Evolutionary conservation across 2,113 vertebrate genomes (phyloP).

Genomic region (Thryonomys swinderianus): DNA sequence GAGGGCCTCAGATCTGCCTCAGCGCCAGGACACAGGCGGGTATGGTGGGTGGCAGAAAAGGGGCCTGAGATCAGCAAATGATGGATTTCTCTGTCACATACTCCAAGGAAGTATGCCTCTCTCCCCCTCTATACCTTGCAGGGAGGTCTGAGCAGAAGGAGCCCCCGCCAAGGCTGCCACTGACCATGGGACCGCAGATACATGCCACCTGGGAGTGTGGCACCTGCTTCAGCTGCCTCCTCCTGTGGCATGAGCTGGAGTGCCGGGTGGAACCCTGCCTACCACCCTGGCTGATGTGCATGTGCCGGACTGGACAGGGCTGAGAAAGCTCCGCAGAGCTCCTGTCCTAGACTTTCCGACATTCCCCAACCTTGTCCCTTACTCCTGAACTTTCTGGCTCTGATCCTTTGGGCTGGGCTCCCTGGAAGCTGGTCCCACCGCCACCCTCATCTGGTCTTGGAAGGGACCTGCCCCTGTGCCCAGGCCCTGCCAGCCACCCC

Average conservation of each 20-base stretch:
- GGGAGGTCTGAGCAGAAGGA: conserved; percentile 77
- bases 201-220: background rate
- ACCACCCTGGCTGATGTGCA: background rate
- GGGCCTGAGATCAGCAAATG: background rate
- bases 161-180: background rate
- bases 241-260: accelerated
- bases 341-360: background rate
- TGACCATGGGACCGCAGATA: conserved; percentile 33
- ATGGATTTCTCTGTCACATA: background rate
- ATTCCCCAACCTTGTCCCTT: background rate
- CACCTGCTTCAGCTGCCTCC: background rate
- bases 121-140: conserved; percentile 10
- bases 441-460: background rate
- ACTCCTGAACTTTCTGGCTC: background rate
- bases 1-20: background rate
- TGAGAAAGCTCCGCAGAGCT: background rate
- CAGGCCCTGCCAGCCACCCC: background rate
- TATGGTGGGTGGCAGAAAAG: accelerated
- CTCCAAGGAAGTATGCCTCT: conserved; percentile 33
- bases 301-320: conserved; percentile 54
- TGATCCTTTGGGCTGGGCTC: background rate
- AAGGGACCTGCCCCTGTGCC: background rate
- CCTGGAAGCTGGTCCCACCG: background rate
- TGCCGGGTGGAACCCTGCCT: background rate
- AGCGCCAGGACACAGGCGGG: background rate